A percentile compares a stretch with the other conserved stretches of the same genome.
Evolutionary conservation across 2,113 vertebrate species (phyloP).

Genomic region (Tonatia bakeri): DNA sequence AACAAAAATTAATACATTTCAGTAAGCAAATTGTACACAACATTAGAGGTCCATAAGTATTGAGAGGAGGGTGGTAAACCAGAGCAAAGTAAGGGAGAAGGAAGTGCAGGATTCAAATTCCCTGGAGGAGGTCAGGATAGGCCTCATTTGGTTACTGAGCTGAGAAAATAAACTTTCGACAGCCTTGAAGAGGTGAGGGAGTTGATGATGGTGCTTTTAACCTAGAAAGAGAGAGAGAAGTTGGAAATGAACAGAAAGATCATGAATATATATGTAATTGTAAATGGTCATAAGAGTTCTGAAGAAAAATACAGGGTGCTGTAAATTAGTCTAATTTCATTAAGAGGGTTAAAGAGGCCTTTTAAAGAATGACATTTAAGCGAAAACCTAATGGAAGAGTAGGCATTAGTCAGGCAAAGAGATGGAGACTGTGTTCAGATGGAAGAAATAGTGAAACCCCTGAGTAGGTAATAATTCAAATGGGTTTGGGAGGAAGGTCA

Average conservation of each 20-base stretch:
- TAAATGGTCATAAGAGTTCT: not conserved
- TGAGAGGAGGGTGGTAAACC: not conserved
- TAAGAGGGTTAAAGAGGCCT: not conserved
- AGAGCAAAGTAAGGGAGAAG: not conserved
- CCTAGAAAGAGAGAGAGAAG: not conserved
- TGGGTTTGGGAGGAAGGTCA: not conserved
- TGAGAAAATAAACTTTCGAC: not conserved
- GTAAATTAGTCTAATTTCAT: not conserved
- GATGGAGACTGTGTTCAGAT: not conserved
- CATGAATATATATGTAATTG: not conserved
- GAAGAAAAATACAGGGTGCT: not conserved
- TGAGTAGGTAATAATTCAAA: not conserved
- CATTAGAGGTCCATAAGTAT: not conserved
- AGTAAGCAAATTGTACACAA: not conserved
- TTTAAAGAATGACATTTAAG: not conserved
- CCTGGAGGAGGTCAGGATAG: not conserved
- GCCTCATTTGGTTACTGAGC: not conserved
- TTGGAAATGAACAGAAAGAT: not conserved
- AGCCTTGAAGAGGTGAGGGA: not conserved
- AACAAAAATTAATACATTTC: not conserved
- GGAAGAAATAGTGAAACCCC: not conserved
- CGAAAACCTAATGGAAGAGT: not conserved
- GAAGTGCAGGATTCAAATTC: not conserved
- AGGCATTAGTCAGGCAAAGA: not conserved
- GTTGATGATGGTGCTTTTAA: not conserved